Base-by-base conservation (phyloP, 2,888 invertebrate species). In the Drosophila subsilvestris region DNA sequence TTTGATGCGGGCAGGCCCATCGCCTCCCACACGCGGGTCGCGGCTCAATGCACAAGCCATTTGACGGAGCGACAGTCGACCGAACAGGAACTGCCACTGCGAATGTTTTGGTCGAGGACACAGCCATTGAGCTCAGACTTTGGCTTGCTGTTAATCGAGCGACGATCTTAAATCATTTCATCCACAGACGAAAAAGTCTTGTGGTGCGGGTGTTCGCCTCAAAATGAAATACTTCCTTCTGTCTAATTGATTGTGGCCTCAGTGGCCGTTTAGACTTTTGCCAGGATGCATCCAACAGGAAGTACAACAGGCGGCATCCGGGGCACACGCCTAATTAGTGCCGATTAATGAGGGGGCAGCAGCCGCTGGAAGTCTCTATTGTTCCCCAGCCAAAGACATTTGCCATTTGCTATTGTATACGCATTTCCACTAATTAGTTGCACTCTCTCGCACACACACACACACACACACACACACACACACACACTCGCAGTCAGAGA, bases 341-440 rank as follows among this genome's bases (percentile, higher is more conserved):
- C 29, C 45, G 59, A 49, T 74, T 57, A 63, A 63, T 55, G 49
- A 61, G 44, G n/a, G 44, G 7, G 8, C 7, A 8, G 27, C 50
- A 10, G 57, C 22, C 18, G 48, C 1, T n/a, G 50, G 20, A 12
- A 29, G n/a, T n/a, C 29, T 17, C 42, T 59, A 86, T 86, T 82
- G 79, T 80, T 54, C n/a, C 43, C 43, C 45, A 51, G 51, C 61
- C 7, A 7, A 6, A 37, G 37, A 14, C n/a, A 37, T 14, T 27
- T 12, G 70, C 70, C 42, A 43, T 54, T 63, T 53, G 57, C 66
- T 43, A 83, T 86, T 79, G 79, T 85, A 57, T 56, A 54, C 68
- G 54, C 68, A 69, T 58, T 78, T 74, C 57, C 44, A 63, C 78
- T 88, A 83, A 83, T 88, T 86, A 83, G 86, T 72, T 83, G 68